Evolutionary conservation across 2,113 vertebrate species (phyloP).

Genomic region (Odobenus rosmarus): DNA sequence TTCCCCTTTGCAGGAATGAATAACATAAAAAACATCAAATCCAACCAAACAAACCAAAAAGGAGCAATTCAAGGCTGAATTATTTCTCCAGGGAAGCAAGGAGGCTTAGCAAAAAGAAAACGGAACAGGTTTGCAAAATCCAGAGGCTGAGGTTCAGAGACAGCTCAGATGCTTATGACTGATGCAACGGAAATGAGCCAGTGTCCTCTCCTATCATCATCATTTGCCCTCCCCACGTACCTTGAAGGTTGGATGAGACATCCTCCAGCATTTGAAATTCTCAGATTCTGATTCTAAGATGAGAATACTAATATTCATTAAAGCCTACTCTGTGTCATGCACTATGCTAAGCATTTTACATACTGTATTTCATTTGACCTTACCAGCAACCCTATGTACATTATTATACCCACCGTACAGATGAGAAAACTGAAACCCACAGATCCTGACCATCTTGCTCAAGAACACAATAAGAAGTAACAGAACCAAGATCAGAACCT

Average conservation of each 20-base stretch:
- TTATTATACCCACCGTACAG: not conserved
- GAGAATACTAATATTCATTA: not conserved
- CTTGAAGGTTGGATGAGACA: not conserved
- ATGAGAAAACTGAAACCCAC: not conserved
- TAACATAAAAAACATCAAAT: not conserved
- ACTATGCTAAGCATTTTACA: not conserved
- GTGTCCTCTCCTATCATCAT: not conserved
- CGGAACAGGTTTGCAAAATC: not conserved
- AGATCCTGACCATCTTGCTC: not conserved
- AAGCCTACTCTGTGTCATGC: not conserved
- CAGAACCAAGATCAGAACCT: not conserved
- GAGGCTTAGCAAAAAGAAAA: not conserved
- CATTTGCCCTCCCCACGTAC: not conserved
- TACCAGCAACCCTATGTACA: not conserved
- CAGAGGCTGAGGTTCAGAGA: not conserved
- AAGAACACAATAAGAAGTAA: not conserved
- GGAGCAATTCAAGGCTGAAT: slow-evolving; percentile 4
- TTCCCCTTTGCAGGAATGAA: not conserved
- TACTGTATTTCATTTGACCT: not conserved
- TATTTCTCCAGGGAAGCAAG: not conserved
- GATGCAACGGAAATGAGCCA: not conserved
- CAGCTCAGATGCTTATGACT: too few species aligned
- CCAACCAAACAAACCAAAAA: slow-evolving; percentile 30
- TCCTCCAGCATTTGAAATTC: not conserved
- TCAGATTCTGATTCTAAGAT: not conserved